Evolutionary conservation across 2,113 vertebrate species (phyloP), one percentile per base, ranked within the genome.

Genomic region (Gobiocypris rarus): DNA sequence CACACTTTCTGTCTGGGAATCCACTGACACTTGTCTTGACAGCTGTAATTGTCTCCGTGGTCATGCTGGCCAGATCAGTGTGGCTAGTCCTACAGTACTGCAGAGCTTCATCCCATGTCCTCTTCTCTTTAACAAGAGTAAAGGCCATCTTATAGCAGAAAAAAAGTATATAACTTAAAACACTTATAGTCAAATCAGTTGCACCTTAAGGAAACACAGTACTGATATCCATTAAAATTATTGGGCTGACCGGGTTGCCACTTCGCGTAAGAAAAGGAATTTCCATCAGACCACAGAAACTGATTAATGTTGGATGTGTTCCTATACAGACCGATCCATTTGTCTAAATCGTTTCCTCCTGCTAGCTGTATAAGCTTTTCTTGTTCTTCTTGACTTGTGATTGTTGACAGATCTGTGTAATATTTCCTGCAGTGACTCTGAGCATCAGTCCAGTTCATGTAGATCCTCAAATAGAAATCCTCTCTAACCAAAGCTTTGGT

Each of bases 201-300:
- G 3, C 3, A 3, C 0, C 9, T 13, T 0, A 43, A 0, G 15
- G 54, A 48, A 4, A 26, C 77, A 84, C 87, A 88, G 1, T 45
- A 0, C 0, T 50, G 41, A 7, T 1, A 15, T 59, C 41, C 15
- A 56, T 10, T 0, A 2, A 15, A 0, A 71, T 67, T 78, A 9
- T 54, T 22, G 24, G 84, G 54, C 14, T 81, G 59, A 22, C 0
- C 2, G 0, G 0, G 0, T 28, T 3, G 22, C 84, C 84, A 84
- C 4, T 73, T 61, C 1, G 13, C 11, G 26, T 84, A 84, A 2
- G 17, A 73, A 22, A 22, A 0, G 31, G 8, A 9, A 43, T 14
- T 45, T 75, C 82, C 84, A 76, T 87, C 82, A 69, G 73, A 83
- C 86, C 86, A 89, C 3, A 61, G 8, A 86, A 84, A 87, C 3